Evolutionary conservation across 2,888 invertebrate species (phyloP), one percentile per base, ranked within the genome.

Genomic region (Drosophila yooni): DNA sequence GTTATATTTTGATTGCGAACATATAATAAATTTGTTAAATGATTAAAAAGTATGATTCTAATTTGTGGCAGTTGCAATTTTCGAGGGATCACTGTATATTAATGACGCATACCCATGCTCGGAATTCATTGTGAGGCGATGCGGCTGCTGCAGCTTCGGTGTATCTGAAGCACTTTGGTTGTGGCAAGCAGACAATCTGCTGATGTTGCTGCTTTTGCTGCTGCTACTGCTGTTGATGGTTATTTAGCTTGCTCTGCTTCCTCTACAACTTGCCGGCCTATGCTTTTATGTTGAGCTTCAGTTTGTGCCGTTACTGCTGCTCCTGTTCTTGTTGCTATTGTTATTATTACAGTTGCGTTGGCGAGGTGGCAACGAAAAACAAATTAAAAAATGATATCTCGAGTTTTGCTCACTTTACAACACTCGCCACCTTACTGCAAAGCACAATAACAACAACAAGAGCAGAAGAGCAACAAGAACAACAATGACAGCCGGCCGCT

Each of bases 41-140:
- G 46, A 48, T 48, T 48, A 25, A 48, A 25, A 48, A 27, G 3
- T 25, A 25, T 46, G 15, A n/a, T 40, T 40, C 5, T n/a, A n/a
- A 43, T 43, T n/a, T 11, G n/a, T 6, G n/a, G 11, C n/a, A 15
- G 21, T 51, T 51, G 11, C 3, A 51, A 51, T 29, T 57, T 31
- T 57, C 31, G 43, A 43, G 29, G 6, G 43, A 21, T 57, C 43
- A 46, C 10, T 63, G 63, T 72, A 62, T 54, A 63, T 59, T 56
- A 15, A 51, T 25, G n/a, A 51, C 40, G 62, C 72, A 69, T 93
- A 93, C 93, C 93, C 93, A 92, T 93, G 93, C 91, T 93, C 93
- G 73, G 93, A 93, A 91, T 93, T 93, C 93, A 93, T 93, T 89
- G 88, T 91, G 88, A 87, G 81, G 82, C 76, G 79, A 29, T 75